Conservation (phyloP, 2,113 vertebrate genomes). For the Saccopteryx bilineata region DNA sequence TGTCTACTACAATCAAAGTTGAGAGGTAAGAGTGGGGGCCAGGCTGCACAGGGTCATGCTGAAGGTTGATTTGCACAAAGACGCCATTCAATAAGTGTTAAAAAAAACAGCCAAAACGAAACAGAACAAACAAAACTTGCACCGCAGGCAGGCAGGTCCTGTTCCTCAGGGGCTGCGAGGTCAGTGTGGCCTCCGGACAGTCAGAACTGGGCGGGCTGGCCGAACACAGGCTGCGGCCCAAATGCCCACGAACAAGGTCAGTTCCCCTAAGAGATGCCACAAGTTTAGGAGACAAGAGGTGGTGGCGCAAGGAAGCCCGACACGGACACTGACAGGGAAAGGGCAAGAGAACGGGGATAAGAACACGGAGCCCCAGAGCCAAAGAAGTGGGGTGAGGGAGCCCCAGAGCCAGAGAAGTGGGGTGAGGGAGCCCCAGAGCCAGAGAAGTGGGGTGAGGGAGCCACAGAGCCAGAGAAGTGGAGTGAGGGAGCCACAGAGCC, state of each 20-base stretch:
- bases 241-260: not conserved
- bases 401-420: too few species aligned
- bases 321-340: not conserved
- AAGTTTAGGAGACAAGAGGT: slow-evolving; percentile 34
- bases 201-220: not conserved
- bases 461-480: too few species aligned
- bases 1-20: not conserved
- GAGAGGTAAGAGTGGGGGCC: not conserved
- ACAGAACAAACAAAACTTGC: slow-evolving; percentile 33
- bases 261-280: not conserved
- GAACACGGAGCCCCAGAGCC: not conserved
- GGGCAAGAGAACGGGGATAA: slow-evolving; percentile 15
- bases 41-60: not conserved
- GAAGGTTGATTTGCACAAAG: not conserved
- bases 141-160: not conserved
- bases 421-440: too few species aligned
- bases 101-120: not conserved
- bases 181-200: not conserved
- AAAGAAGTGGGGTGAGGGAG: too few species aligned
- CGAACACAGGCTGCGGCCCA: not conserved
- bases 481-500: too few species aligned
- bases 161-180: not conserved
- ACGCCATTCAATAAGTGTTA: not conserved
- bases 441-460: too few species aligned
- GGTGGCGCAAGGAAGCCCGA: not conserved